Evolutionary conservation across 2,888 invertebrate species (phyloP), one percentile per base, ranked within the genome.

Genomic region (Agrochola macilenta): DNA sequence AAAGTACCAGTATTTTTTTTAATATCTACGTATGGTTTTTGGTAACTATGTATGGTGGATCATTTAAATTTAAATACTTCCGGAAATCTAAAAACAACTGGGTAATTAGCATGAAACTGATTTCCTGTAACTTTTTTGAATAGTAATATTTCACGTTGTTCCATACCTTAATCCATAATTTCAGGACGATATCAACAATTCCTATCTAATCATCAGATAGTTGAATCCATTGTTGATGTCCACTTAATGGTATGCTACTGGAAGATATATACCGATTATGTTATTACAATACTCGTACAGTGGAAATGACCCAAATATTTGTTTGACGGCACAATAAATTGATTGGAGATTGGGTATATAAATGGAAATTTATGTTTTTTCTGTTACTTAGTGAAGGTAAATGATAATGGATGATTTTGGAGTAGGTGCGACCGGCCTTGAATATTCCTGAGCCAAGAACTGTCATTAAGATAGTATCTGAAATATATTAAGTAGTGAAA

Each of bases 401-500:
- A 82, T 83, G 78, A 82, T 90, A 89, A 89, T 90, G 87, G 88
- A 82, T 87, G 76, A 88, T 83, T 88, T 81, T 85, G 79, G 83
- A 89, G 84, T 84, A 76, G 79, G 81, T 84, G 79, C 73, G 58
- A 69, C 70, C 64, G 81, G 60, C 85, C 88, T 86, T 83, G 81
- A 76, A 75, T 80, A 43, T 78, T 81, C 61, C 61, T 66, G 65
- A 78, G 58, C 77, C 54, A 60, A 88, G 88, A 88, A 83, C 87
- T 74, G 79, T 88, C 79, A 86, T 91, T 90, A 91, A 82, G 87
- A 86, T 77, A 61, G 76, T 79, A 88, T 80, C 81, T 78, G 66
- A 84, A 79, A 77, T 77, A 77, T 72, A 73, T 49, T 80, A 46
- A 46, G 72, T 80, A 79, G 76, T 77, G 83, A 83, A 90, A 88